These are phyloP conservation scores for Calliopsis andreniformis DNA, from an alignment of 1,140 invertebrate genomes.

Conservation along the genomic window DNA sequence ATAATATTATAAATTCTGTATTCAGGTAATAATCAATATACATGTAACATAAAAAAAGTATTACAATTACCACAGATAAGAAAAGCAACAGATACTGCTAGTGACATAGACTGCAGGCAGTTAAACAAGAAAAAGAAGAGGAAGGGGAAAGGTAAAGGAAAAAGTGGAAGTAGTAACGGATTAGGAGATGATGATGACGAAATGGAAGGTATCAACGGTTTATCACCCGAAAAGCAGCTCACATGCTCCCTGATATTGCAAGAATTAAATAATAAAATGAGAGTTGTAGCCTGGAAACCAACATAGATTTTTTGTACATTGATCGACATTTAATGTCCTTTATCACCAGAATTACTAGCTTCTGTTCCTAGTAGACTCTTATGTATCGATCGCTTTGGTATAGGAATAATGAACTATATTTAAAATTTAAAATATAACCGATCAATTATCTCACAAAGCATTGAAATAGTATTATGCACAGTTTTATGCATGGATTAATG, in stretches of 20 bases:
- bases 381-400: constrained; percentile 13
- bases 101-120: constrained; percentile 79
- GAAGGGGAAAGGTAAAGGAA: constrained; percentile 81
- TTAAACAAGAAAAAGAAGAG: constrained; percentile 80
- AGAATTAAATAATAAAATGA: constrained; percentile 88
- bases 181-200: constrained; percentile 83
- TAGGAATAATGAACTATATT: constrained; percentile 1
- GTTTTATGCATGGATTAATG: constrained; percentile 12
- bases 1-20: neutral
- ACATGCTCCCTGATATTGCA: constrained; percentile 85
- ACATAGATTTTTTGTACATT: constrained; percentile 66
- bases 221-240: constrained; percentile 82
- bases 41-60: neutral
- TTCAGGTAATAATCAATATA: constrained; percentile 10
- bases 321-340: constrained; percentile 1
- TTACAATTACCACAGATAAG: constrained; percentile 74
- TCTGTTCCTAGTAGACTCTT: neutral
- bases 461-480: constrained; percentile 20
- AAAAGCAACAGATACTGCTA: constrained; percentile 80
- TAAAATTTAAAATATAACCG: neutral
- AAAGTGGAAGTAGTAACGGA: constrained; percentile 75
- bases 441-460: neutral
- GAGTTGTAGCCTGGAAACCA: constrained; percentile 86
- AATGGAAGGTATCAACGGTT: constrained; percentile 81
- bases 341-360: constrained; percentile 4